Base-by-base conservation (phyloP, 2,888 invertebrate genomes). In the Clitarchus hookeri region DNA sequence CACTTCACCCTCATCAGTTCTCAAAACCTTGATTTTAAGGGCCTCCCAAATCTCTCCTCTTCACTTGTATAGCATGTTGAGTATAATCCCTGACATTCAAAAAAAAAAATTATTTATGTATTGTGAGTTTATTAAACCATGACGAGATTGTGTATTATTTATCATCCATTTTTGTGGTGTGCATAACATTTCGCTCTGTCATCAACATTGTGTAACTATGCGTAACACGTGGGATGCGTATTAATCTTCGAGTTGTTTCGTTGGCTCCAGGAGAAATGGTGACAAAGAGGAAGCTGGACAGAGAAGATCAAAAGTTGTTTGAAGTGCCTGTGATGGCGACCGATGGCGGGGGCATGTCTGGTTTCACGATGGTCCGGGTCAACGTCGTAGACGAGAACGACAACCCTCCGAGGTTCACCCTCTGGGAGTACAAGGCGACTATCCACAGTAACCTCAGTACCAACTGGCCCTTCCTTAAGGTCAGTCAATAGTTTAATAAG, bases 371-470 rank as follows among this genome's bases (percentile, higher is more conserved):
- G 54, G 94, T 97, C 88, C 93, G 96, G 91, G 96, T 98, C 79
- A 95, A 95, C 91, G 95, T 98, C 84, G 92, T 93, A 36, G 98
- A 98, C 92, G 94, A 94, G 88, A 97, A 98, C 92, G 98, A 98
- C 91, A 96, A 97, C 91, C 92, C 95, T 85, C 98, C 98, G 0
- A 92, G 92, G 86, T 97, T 97, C 91, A 92, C 95, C 88, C 92
- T 96, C 87, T 94, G 94, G 88, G 95, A 97, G 91, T 97, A 97
- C 91, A 95, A 96, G 91, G 94, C 95, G 54, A 94, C 95, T 86
- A 95, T 96, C 88, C 94, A 94, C 88, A 92, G 93, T 79, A 94
- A 95, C 89, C 91, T 93, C 83, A 93, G 93, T 25, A 89, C 93
- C 6, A 94, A 94, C 87, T 92, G 93, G 53, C 92, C 93, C 6